A percentile compares a stretch with the other conserved stretches of the same genome.
Evolutionary conservation across 2,113 vertebrate species (phyloP).

Genomic region (Cyanocitta stelleri): DNA sequence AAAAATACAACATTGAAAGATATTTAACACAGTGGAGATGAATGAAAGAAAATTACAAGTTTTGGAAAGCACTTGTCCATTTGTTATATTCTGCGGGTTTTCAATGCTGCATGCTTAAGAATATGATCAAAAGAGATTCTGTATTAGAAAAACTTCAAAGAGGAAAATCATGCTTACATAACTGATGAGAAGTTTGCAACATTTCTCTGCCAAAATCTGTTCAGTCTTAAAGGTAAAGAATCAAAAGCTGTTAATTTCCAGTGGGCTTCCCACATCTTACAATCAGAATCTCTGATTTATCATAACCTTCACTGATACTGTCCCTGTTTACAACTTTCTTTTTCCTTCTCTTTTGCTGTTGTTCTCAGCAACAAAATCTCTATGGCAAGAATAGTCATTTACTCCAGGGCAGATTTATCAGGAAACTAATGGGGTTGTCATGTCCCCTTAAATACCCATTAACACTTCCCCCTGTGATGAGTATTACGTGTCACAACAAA

Average conservation of each 20-base stretch:
- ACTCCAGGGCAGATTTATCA: conserved; percentile 23
- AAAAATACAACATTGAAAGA: neutral
- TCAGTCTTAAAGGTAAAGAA: neutral
- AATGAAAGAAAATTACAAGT: neutral
- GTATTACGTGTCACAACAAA: neutral
- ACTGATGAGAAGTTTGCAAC: neutral
- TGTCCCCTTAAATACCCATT: conserved; percentile 42
- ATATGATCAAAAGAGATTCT: neutral
- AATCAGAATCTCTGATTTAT: neutral
- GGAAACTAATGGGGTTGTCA: conserved; percentile 18
- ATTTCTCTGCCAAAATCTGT: neutral
- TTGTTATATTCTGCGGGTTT: neutral
- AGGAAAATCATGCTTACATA: neutral
- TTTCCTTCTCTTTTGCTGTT: neutral
- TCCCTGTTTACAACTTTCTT: neutral
- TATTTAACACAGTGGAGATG: neutral
- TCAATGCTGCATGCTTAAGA: neutral
- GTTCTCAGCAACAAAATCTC: neutral
- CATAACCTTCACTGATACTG: neutral
- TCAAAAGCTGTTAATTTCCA: neutral
- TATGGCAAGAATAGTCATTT: neutral
- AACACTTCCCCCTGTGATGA: neutral
- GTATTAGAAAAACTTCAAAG: neutral
- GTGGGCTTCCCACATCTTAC: neutral
- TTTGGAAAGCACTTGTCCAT: neutral